phyloP scores from a whole-genome alignment of 2,888 invertebrate species.

The Callosobruchus maculatus region DNA sequence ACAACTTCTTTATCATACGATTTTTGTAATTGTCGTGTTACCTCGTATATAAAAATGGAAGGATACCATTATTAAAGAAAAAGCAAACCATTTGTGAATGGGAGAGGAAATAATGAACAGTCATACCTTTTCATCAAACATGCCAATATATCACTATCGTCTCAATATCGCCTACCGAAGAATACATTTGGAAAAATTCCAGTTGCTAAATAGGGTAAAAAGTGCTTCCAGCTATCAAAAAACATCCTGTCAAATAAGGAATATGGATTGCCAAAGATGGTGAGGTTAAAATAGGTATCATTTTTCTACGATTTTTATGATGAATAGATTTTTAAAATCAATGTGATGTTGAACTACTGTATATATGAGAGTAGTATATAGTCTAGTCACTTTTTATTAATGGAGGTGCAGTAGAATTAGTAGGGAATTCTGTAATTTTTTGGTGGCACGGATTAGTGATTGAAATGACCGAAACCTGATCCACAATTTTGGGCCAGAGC shows the following conservation, averaged over 20 bases:
- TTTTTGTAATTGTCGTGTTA: no score
- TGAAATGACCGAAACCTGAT: no score
- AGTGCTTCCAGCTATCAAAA: slow-evolving; percentile 20
- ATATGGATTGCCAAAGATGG: slow-evolving; percentile 21
- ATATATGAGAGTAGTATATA: not conserved
- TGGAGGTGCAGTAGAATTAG: no score
- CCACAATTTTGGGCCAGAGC: no score
- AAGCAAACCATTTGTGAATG: not conserved
- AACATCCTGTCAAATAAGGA: slow-evolving; percentile 5
- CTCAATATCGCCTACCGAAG: not conserved
- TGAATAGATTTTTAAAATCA: slow-evolving; percentile 22
- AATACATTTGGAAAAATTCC: slow-evolving; percentile 20
- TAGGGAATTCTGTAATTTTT: no score
- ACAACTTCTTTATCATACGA: no score
- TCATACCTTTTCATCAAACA: not conserved
- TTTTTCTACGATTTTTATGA: slow-evolving; percentile 24
- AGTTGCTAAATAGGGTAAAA: slow-evolving; percentile 24
- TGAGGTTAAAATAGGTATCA: slow-evolving; percentile 25
- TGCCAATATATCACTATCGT: slow-evolving; percentile 15
- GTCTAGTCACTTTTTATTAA: not conserved
- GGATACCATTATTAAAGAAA: no score
- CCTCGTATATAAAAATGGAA: no score
- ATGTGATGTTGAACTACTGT: slow-evolving; percentile 23
- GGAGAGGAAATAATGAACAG: not conserved
- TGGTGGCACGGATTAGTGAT: no score